Evolutionary conservation across 2,113 vertebrate species (phyloP), one percentile per base, ranked within the genome.

Genomic region (Hippocampus zosterae): DNA sequence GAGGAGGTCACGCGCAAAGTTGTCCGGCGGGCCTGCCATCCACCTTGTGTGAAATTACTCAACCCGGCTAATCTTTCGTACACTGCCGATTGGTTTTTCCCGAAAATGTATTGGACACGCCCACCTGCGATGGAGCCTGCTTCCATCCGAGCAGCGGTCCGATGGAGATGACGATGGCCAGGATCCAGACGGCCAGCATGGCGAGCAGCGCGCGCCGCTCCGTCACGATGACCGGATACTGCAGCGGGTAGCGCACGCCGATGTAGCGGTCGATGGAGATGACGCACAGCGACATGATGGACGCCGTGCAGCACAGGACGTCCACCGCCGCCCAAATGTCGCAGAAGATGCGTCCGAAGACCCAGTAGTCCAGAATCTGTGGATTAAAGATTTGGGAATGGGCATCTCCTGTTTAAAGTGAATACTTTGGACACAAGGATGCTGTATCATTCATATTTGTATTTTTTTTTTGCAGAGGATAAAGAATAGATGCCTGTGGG

Each of bases 301-400:
- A 89, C 0, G 88, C 88, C 0, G 88, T 86, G 76, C 88, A 89
- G 75, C 88, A 89, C 44, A 89, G 70, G 1, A 89, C 88, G 41
- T 89, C 88, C 81, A 89, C 83, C 5, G 86, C 86, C 0, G 88
- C 86, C 88, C 88, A 89, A 70, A 89, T 80, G 67, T 89, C 86
- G 8, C 88, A 89, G 78, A 89, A 86, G 65, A 88, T 79, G 9
- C 83, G 80, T 3, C 88, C 84, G 23, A 89, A 88, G 48, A 89
- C 85, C 88, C 88, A 89, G 60, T 69, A 80, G 50, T 78, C 76
- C 74, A 89, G 9, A 8, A 89, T 81, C 87, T 89, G 76, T 25
- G 52, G 1, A 55, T 3, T 3, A n/a, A 53, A 12, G 15, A 15
- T 46, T 46, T 46, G 12, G 12, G 44, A n/a, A n/a, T 53, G 8